Percentiles rank a stretch among this genome's conserved stretches.
Evolutionary conservation across 2,797 vertebrate genomes (phyloP).

Genomic region (Mastacembelus armatus): DNA sequence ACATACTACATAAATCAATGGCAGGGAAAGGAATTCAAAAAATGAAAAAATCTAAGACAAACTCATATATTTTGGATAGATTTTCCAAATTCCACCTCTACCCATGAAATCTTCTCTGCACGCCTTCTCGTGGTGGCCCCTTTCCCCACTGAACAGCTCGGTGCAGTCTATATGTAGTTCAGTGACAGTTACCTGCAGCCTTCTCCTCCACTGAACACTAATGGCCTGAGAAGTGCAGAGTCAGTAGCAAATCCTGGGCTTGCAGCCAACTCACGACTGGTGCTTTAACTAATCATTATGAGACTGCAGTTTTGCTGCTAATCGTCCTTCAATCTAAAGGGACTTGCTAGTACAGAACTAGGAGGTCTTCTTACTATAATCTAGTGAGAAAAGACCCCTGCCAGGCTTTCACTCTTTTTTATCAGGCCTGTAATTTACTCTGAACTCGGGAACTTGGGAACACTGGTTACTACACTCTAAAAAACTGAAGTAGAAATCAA

Average conservation of each 20-base stretch:
- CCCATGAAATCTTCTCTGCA: too few species aligned
- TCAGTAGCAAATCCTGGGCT: too few species aligned
- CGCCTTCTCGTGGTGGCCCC: too few species aligned
- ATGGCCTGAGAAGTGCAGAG: slow-evolving; percentile 60
- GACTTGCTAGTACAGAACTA: slow-evolving; percentile 51
- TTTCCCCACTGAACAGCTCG: slow-evolving; percentile 16
- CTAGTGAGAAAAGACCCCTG: slow-evolving; percentile 71
- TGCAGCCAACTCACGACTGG: slow-evolving; percentile 47
- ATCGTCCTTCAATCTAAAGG: slow-evolving; percentile 77
- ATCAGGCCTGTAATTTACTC: slow-evolving; percentile 72
- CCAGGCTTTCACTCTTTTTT: slow-evolving; percentile 58
- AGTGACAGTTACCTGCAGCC: slow-evolving; percentile 40
- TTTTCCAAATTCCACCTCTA: too few species aligned
- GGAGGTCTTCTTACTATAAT: slow-evolving; percentile 75
- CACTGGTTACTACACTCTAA: slow-evolving; percentile 54
- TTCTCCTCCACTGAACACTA: slow-evolving; percentile 55
- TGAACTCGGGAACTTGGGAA: slow-evolving; percentile 70
- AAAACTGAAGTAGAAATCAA: slow-evolving; percentile 33
- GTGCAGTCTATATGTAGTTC: slow-evolving; percentile 22
- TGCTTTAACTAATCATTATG: slow-evolving; percentile 71
- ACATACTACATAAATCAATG: too few species aligned
- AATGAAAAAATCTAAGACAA: too few species aligned
- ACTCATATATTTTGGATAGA: too few species aligned
- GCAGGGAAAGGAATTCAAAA: too few species aligned
- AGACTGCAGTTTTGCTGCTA: slow-evolving; percentile 62